Evolutionary conservation across 30 jellyfish, hydroid and myxozoan species (phyloP).

Genomic region (Sanderia malayensis): DNA sequence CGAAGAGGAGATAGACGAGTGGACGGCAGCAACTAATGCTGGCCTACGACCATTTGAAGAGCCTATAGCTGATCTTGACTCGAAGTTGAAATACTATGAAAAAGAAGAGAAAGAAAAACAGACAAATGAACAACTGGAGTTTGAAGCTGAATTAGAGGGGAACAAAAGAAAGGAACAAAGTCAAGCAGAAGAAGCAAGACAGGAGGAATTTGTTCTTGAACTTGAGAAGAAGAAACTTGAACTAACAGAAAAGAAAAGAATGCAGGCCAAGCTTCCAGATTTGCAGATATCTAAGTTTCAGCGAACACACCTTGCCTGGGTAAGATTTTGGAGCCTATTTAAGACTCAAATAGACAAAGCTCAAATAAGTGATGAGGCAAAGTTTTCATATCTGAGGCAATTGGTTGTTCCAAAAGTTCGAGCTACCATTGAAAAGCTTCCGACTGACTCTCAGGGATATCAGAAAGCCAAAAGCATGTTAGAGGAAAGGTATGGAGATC

Average conservation of each 20-base stretch:
- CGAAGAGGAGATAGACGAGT: conserved; percentile 14
- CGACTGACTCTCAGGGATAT: no score
- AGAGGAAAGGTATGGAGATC: no score
- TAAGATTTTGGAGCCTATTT: no score
- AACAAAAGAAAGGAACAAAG: conserved; percentile 3
- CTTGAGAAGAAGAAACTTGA: conserved; percentile 25
- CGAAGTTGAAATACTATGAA: not conserved
- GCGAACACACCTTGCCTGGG: no score
- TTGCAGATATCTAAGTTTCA: no score
- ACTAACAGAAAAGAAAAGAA: conserved; percentile 13
- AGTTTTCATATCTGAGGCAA: no score
- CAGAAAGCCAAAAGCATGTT: no score
- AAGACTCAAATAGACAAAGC: no score
- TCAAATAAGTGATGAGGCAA: no score
- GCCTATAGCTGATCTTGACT: not conserved
- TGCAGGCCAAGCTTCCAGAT: conserved; percentile 27
- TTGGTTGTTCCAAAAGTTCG: no score
- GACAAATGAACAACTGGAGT: not conserved
- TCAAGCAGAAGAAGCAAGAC: conserved; percentile 3
- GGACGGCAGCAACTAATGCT: conserved; percentile 8
- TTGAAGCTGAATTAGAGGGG: not conserved
- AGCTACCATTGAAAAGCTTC: no score
- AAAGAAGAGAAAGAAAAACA: not conserved
- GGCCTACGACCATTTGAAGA: conserved; percentile 15
- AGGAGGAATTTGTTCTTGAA: conserved; percentile 17